Evolutionary conservation across 2,888 invertebrate genomes (phyloP).

Genomic region (Uloborus plumipes): DNA sequence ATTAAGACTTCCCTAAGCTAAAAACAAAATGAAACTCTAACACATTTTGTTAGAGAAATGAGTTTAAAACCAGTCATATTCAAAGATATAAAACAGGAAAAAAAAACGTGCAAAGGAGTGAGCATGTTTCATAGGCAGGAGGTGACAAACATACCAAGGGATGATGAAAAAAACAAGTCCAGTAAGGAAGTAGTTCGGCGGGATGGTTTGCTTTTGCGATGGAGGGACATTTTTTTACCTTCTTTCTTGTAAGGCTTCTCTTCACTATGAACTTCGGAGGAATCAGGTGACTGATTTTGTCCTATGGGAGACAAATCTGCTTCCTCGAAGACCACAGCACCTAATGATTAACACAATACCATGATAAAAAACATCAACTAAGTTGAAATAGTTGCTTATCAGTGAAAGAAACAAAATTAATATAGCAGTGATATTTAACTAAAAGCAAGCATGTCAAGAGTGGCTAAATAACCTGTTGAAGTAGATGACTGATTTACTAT

Average conservation of each 20-base stretch:
- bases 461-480: too few relatives aligned
- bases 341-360: constrained; percentile 68
- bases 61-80: too few relatives aligned
- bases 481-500: too few relatives aligned
- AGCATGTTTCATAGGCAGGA: constrained; percentile 17
- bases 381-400: background rate
- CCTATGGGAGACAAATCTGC: constrained; percentile 71
- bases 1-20: too few relatives aligned
- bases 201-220: constrained; percentile 79
- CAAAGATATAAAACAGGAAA: too few relatives aligned
- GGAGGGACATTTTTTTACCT: constrained; percentile 73
- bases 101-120: background rate
- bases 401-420: background rate
- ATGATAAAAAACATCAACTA: too few relatives aligned
- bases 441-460: too few relatives aligned
- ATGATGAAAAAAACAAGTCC: constrained; percentile 95
- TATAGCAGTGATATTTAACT: too few relatives aligned
- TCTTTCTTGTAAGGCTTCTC: constrained; percentile 76
- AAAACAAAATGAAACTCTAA: too few relatives aligned
- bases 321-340: constrained; percentile 74
- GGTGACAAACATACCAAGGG: constrained; percentile 81
- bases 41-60: too few relatives aligned
- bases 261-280: constrained; percentile 65
- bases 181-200: constrained; percentile 93
- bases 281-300: constrained; percentile 57